Percentiles rank a stretch among this genome's conserved stretches.
Evolutionary conservation across 2,888 invertebrate genomes (phyloP).

Genomic region (Furcula furcula): DNA sequence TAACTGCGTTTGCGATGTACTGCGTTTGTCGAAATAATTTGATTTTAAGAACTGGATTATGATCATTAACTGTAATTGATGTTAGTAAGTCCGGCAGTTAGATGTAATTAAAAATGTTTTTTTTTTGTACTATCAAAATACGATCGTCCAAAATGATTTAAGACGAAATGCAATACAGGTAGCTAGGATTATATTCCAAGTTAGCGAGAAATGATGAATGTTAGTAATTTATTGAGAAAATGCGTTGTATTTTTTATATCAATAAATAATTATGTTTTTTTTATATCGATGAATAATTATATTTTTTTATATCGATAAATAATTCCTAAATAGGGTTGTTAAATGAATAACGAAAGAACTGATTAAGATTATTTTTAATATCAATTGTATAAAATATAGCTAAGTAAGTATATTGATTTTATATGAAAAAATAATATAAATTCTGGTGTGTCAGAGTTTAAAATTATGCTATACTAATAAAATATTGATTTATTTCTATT

Average conservation of each 20-base stretch:
- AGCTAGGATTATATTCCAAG: slow-evolving; percentile 6
- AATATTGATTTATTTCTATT: background rate
- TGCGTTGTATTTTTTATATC: slow-evolving; percentile 16
- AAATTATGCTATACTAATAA: background rate
- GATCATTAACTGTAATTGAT: too few relatives aligned
- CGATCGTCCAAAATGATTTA: too few relatives aligned
- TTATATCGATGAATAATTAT: slow-evolving; percentile 7
- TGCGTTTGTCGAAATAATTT: too few relatives aligned
- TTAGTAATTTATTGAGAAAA: slow-evolving; percentile 43
- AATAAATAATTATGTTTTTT: slow-evolving; percentile 9
- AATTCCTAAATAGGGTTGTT: slow-evolving; percentile 25
- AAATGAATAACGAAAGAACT: slow-evolving; percentile 46
- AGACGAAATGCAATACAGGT: too few relatives aligned
- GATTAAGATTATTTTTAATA: slow-evolving; percentile 46
- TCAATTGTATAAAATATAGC: slow-evolving; percentile 20
- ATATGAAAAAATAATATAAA: background rate
- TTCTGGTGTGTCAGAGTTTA: background rate
- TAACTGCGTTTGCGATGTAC: too few relatives aligned
- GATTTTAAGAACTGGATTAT: too few relatives aligned
- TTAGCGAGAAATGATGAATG: slow-evolving; percentile 32
- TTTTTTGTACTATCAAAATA: too few relatives aligned
- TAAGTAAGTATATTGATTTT: background rate
- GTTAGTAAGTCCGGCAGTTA: too few relatives aligned
- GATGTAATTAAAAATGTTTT: too few relatives aligned
- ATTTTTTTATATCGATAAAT: slow-evolving; percentile 19